Base-by-base conservation (phyloP, 2,797 vertebrate species). In the Carduelis carduelis region DNA sequence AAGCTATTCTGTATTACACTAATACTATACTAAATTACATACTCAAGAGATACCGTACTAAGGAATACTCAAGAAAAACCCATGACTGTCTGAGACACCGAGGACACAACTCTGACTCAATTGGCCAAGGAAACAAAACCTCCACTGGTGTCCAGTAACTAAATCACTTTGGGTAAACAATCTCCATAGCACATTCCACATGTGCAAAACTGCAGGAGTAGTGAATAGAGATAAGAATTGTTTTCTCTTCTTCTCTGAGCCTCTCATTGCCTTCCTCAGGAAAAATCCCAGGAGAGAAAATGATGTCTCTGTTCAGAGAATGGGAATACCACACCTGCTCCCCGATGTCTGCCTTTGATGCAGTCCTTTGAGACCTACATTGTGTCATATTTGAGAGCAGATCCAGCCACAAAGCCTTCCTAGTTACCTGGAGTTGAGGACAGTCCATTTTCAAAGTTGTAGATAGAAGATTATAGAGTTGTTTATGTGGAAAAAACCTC, bases 391-490 rank as follows among this genome's bases (percentile, higher is more conserved):
- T 76, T 87, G 39, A 15, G 35, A 41, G 66, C 2, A 47, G 47
- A 55, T 63, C 14, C 68, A 72, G 16, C 24, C 55, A 20, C 27
- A 74, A 82, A 83, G 15, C 32, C 41, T 69, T 84, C 32, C 56
- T 41, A 9, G 35, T 26, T 44, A 57, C 11, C 8, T 14, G 56
- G 35, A 60, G 34, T 5, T 56, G 64, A 74, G 71, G 37, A 75
- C 81, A 86, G 5, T 24, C 17, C 8, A 12, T 88, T 93, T 91
- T 47, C 32, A 32, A 23, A 60, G 57, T 15, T 41, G 32, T 47
- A 60, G 43, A 4, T 26, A 2, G 0, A 28, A 12, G 5, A 11
- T 57, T 46, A 22, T 28, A 9, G 37, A 69, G 35, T 30, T 2
- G 24, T 43, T 46, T 39, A 17, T 23, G 9, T 11, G 65, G 46